These are phyloP conservation scores for Ceratosolen fusciceps DNA, from an alignment of 1,140 invertebrate genomes.

Conservation along the genomic window DNA sequence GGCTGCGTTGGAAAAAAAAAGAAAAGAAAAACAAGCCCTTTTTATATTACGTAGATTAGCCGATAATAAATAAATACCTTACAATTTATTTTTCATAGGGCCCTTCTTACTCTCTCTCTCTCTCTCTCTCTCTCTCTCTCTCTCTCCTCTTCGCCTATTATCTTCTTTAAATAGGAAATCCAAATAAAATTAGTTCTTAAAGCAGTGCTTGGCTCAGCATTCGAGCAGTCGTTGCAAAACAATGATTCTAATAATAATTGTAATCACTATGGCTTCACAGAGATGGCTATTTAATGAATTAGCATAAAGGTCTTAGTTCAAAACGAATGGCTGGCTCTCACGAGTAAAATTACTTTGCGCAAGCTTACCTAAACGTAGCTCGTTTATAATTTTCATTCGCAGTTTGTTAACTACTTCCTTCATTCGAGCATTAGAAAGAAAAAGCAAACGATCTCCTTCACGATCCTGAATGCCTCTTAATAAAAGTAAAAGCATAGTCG, in stretches of 20 bases:
- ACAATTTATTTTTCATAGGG: no score
- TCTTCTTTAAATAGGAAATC: background rate
- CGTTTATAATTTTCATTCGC: background rate
- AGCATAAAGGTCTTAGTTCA: background rate
- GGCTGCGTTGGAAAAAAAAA: no score
- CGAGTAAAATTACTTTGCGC: background rate
- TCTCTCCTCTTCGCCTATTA: background rate
- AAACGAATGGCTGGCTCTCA: background rate
- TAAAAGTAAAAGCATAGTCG: slow-evolving; percentile 33
- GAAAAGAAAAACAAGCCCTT: no score
- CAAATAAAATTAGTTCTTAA: slow-evolving; percentile 6
- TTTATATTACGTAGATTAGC: no score
- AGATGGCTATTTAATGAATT: background rate
- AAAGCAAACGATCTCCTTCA: slow-evolving; percentile 29
- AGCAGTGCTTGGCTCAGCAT: background rate
- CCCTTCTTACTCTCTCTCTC: no score
- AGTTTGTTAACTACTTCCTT: slow-evolving; percentile 10
- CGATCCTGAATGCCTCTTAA: slow-evolving; percentile 11
- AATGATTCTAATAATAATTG: background rate
- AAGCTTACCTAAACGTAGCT: background rate
- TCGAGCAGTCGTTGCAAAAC: background rate
- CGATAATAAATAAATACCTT: no score
- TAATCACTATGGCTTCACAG: background rate
- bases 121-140: no score
- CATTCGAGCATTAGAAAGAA: background rate